phyloP scores from a whole-genome alignment of 2,888 invertebrate genomes.

The Pogonocherus hispidulus region DNA sequence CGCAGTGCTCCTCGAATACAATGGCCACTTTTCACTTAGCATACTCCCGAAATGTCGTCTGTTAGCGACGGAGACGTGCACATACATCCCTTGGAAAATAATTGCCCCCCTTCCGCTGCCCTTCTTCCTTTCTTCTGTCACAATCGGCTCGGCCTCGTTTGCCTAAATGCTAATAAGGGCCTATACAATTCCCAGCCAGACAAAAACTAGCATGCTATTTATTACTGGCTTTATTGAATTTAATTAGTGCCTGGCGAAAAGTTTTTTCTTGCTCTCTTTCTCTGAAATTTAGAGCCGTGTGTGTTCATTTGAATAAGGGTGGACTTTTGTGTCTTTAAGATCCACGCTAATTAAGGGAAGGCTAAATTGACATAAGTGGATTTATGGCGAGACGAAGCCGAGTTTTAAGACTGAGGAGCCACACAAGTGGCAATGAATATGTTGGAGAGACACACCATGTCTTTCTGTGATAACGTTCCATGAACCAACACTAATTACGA shows the following conservation, averaged over 20 bases:
- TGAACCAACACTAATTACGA: too few species aligned
- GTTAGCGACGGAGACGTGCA: slow-evolving; percentile 49
- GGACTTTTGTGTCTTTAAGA: slow-evolving; percentile 32
- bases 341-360: slow-evolving; percentile 42
- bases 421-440: not conserved
- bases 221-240: slow-evolving; percentile 52
- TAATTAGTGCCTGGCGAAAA: slow-evolving; percentile 46
- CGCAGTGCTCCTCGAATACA: slow-evolving; percentile 64
- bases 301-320: slow-evolving; percentile 30
- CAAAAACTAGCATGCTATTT: slow-evolving; percentile 53
- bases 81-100: slow-evolving; percentile 61
- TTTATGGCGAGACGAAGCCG: slow-evolving; percentile 37
- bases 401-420: slow-evolving; percentile 16
- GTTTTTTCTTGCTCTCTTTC: slow-evolving; percentile 21
- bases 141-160: slow-evolving; percentile 54
- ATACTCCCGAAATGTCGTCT: slow-evolving; percentile 66
- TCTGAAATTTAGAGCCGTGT: slow-evolving; percentile 23
- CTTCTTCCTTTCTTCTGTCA: slow-evolving; percentile 51
- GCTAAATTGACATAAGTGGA: slow-evolving; percentile 36
- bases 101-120: slow-evolving; percentile 61
- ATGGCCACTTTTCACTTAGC: slow-evolving; percentile 68
- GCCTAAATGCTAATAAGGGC: slow-evolving; percentile 64
- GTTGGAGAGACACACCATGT: not conserved
- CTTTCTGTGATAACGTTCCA: not conserved
- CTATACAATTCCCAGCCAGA: slow-evolving; percentile 41